phyloP scores from a whole-genome alignment of 2,888 invertebrate species.

The Hipparchia semele region DNA sequence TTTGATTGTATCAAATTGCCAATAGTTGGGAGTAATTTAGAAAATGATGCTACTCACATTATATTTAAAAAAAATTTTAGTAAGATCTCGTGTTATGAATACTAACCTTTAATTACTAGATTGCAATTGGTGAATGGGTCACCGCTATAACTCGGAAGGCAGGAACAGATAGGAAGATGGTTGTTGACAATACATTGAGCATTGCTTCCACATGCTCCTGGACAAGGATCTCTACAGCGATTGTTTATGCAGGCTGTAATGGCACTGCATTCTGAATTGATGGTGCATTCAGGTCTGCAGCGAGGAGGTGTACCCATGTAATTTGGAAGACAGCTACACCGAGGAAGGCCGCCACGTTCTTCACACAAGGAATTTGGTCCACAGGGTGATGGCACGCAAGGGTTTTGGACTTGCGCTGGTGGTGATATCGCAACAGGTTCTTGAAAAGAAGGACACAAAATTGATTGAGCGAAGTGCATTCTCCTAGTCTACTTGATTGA shows the following conservation, averaged over 20 bases:
- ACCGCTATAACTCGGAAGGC: slow-evolving; percentile 86
- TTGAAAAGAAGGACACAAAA: slow-evolving; percentile 42
- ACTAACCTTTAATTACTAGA: slow-evolving; percentile 23
- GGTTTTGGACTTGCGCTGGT: slow-evolving; percentile 68
- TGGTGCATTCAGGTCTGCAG: slow-evolving; percentile 88
- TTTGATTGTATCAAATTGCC: background rate
- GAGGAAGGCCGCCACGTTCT: slow-evolving; percentile 85
- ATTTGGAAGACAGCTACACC: slow-evolving; percentile 88
- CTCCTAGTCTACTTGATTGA: too few species aligned
- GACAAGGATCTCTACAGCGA: slow-evolving; percentile 90
- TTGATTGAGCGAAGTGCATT: too few species aligned
- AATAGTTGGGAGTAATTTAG: too few species aligned
- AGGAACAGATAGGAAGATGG: slow-evolving; percentile 87
- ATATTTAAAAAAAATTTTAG: background rate
- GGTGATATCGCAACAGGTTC: slow-evolving; percentile 59
- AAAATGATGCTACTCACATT: background rate
- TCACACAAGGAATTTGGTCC: slow-evolving; percentile 90
- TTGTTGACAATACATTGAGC: slow-evolving; percentile 89
- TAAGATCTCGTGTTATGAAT: background rate
- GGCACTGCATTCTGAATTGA: slow-evolving; percentile 88
- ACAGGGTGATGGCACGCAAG: slow-evolving; percentile 90
- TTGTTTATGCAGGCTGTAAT: slow-evolving; percentile 87
- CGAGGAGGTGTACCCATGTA: slow-evolving; percentile 90
- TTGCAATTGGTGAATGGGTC: slow-evolving; percentile 86
- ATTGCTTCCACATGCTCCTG: slow-evolving; percentile 89